Percentiles rank a stretch among this genome's conserved stretches.
phyloP scores from a whole-genome alignment of 2,113 vertebrate genomes.

The Campylorhamphus procurvoides region DNA sequence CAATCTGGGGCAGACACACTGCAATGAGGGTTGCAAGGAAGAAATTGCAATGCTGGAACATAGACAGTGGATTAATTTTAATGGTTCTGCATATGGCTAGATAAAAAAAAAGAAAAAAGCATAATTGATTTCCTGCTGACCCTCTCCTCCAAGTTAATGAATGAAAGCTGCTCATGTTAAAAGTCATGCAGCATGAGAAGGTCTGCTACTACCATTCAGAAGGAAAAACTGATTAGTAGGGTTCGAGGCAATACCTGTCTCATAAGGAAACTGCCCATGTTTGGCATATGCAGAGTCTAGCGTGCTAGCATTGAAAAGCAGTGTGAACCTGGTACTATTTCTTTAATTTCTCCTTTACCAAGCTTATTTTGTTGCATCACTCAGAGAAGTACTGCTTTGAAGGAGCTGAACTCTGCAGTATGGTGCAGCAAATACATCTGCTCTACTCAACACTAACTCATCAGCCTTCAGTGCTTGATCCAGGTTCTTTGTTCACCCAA shows the following conservation, averaged over 20 bases:
- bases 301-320: not conserved
- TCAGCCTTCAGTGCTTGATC: not conserved
- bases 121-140: constrained; percentile 55
- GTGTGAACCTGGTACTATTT: not conserved
- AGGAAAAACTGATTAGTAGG: not conserved
- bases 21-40: constrained; percentile 32
- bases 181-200: not conserved
- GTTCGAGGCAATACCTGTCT: not conserved
- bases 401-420: not conserved
- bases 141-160: constrained; percentile 51
- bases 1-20: not conserved
- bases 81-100: constrained; percentile 7
- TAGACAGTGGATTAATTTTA: constrained; percentile 53
- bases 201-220: not conserved
- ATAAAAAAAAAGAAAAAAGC: not conserved
- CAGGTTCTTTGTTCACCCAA: not conserved
- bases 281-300: not conserved
- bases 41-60: constrained; percentile 51
- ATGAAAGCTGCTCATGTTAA: constrained; percentile 22
- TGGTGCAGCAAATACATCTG: not conserved
- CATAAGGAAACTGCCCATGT: not conserved
- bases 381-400: not conserved
- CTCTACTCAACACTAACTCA: not conserved
- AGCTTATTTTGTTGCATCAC: not conserved
- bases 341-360: not conserved